Evolutionary conservation across 30 jellyfish, hydroid and myxozoan species (phyloP).

Genomic region (Rhopilema esculentum): DNA sequence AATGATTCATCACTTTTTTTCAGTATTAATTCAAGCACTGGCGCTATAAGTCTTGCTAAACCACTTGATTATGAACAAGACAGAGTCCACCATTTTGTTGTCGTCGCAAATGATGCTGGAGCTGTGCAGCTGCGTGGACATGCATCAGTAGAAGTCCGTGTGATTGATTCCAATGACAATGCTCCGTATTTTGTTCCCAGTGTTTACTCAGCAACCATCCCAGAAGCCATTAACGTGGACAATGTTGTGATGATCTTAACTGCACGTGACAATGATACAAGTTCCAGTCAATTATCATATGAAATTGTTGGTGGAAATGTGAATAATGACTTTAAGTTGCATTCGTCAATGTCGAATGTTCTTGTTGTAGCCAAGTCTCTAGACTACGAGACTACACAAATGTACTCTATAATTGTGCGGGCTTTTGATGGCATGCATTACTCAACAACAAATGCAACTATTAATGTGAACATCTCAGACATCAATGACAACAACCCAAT

Average conservation of each 20-base stretch:
- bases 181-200: conserved; percentile 69
- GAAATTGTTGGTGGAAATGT: conserved; percentile 46
- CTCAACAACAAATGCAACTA: conserved; percentile 63
- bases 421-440: conserved; percentile 66
- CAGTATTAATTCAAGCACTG: conserved; percentile 74
- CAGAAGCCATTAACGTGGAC: conserved; percentile 71
- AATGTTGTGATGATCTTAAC: conserved; percentile 51
- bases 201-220: conserved; percentile 51
- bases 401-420: conserved; percentile 49
- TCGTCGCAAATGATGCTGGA: conserved; percentile 81
- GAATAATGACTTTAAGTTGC: conserved; percentile 18
- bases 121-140: conserved; percentile 44
- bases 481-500: conserved; percentile 85
- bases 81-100: conserved; percentile 45
- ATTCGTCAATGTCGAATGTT: conserved; percentile 11
- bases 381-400: conserved; percentile 68
- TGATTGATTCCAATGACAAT: conserved; percentile 76
- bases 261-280: conserved; percentile 77
- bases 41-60: conserved; percentile 61
- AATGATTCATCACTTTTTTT: conserved; percentile 52
- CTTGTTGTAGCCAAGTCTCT: conserved; percentile 25
- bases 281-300: conserved; percentile 12
- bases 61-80: conserved; percentile 73
- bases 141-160: conserved; percentile 72
- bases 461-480: conserved; percentile 63